These are phyloP conservation scores for Octomys mimax DNA, from an alignment of 2,797 vertebrate genomes.

Conservation along the genomic window DNA sequence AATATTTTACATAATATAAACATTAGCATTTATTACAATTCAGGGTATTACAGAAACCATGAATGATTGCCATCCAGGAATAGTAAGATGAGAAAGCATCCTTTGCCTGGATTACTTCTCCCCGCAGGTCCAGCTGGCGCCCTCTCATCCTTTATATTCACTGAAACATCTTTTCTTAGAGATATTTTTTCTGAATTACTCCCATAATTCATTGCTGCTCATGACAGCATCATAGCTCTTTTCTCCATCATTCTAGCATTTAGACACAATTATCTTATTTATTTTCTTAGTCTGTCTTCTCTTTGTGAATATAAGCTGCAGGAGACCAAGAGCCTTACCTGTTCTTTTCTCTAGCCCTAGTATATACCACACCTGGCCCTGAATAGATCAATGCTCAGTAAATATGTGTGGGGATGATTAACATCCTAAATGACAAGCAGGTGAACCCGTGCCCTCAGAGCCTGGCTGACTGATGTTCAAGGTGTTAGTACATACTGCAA, in stretches of 20 bases:
- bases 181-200: not conserved
- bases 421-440: not conserved
- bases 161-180: not conserved
- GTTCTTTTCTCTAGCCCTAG: not conserved
- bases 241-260: not conserved
- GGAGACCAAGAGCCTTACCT: not conserved
- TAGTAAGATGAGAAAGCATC: not conserved
- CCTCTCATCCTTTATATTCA: not conserved
- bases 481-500: not conserved
- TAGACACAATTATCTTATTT: not conserved
- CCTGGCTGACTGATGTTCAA: not conserved
- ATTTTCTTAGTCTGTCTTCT: not conserved
- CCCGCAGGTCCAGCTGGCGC: not conserved
- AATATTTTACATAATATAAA: conserved; percentile 38
- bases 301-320: not conserved
- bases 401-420: not conserved
- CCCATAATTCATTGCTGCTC: not conserved
- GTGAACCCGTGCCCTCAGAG: not conserved
- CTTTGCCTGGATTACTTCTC: not conserved
- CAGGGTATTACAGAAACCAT: not conserved
- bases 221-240: not conserved
- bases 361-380: not conserved
- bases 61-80: not conserved
- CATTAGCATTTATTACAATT: conserved; percentile 1
- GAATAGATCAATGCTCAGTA: not conserved